Conservation (phyloP, 2,113 vertebrate species). For the Papio anubis region DNA sequence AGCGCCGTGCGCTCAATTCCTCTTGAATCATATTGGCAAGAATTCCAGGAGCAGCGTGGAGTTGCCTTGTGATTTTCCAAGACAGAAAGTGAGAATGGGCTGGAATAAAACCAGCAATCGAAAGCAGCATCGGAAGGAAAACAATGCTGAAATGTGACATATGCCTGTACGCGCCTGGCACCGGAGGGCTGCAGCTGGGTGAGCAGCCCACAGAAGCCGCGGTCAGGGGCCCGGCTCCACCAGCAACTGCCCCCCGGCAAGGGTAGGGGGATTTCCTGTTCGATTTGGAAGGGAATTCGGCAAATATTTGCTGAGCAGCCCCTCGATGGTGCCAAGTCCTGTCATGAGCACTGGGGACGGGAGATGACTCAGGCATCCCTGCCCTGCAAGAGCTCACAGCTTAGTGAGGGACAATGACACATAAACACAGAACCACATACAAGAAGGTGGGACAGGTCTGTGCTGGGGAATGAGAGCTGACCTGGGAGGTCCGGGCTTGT, state of each 20-base stretch:
- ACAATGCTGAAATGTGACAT: background rate
- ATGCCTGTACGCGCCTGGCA: rapidly evolving
- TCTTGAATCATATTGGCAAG: slow-evolving; percentile 55
- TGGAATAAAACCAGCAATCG: slow-evolving; percentile 50
- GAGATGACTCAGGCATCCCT: slow-evolving; percentile 48
- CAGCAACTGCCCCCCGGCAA: rapidly evolving
- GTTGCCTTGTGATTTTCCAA: slow-evolving; percentile 69
- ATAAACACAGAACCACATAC: background rate
- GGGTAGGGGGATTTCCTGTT: background rate
- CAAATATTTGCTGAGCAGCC: slow-evolving; percentile 41
- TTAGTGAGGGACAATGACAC: background rate
- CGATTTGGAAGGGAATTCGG: background rate
- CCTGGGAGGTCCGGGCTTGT: background rate
- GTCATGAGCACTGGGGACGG: background rate
- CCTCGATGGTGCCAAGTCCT: background rate
- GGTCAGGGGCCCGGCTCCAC: background rate
- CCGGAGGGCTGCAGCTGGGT: background rate
- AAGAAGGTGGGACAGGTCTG: background rate
- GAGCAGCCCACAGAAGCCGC: rapidly evolving
- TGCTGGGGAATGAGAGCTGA: background rate
- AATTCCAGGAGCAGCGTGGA: slow-evolving; percentile 50
- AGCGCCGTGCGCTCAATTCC: background rate
- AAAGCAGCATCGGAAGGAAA: slow-evolving; percentile 19
- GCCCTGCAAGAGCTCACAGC: slow-evolving; percentile 8
- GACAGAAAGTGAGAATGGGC: slow-evolving; percentile 71